Conservation (phyloP, 2,888 invertebrate genomes). For the Tortricodes alternella region DNA sequence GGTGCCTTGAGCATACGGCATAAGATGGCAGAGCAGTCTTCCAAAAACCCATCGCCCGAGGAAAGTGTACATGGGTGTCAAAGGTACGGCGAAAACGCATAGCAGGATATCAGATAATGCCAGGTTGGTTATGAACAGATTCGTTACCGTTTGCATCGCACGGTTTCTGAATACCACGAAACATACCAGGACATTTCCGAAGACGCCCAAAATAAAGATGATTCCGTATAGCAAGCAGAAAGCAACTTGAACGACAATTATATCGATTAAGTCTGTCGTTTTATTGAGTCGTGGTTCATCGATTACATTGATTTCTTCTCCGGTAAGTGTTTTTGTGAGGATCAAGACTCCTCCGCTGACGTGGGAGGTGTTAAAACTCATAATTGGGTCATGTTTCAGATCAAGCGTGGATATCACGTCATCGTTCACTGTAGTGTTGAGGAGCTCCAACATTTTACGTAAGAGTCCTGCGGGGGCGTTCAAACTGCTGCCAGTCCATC, state of each 20-base stretch:
- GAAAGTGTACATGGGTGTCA: conserved; percentile 94
- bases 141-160: conserved; percentile 96
- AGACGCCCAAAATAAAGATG: conserved; percentile 91
- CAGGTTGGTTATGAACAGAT: conserved; percentile 94
- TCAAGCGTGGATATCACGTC: conserved; percentile 45
- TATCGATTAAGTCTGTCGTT: conserved; percentile 84
- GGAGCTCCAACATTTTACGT: conserved; percentile 50
- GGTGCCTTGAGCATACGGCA: conserved; percentile 93
- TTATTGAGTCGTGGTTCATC: conserved; percentile 70
- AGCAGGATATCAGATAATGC: conserved; percentile 94
- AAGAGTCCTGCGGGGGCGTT: conserved; percentile 33
- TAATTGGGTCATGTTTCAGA: conserved; percentile 55
- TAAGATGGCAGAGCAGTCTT: conserved; percentile 89
- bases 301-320: conserved; percentile 70
- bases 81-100: conserved; percentile 92
- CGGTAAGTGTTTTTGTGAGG: conserved; percentile 69
- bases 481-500: conserved; percentile 57
- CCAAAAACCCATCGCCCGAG: conserved; percentile 94
- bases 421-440: conserved; percentile 46
- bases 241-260: conserved; percentile 86
- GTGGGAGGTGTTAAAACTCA: conserved; percentile 64
- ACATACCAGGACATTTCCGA: conserved; percentile 92
- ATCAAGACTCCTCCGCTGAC: conserved; percentile 65
- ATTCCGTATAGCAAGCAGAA: conserved; percentile 89
- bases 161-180: conserved; percentile 92